phyloP scores from a whole-genome alignment of 2,113 vertebrate species.

The Lepus europaeus region DNA sequence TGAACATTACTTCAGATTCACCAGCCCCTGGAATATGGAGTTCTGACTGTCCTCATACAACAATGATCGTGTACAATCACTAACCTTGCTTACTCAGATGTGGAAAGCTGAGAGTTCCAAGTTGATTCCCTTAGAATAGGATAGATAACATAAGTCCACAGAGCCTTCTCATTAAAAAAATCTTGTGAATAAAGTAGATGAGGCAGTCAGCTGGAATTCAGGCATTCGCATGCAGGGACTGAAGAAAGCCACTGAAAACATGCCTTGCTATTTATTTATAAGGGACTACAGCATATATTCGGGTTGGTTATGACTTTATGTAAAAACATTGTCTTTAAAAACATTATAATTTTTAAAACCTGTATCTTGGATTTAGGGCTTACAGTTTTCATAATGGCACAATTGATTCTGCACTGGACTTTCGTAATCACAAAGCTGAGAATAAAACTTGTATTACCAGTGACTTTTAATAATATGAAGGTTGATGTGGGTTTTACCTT shows the following conservation, averaged over 20 bases:
- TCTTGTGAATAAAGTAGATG: neutral
- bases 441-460: neutral
- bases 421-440: neutral
- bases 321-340: neutral
- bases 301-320: neutral
- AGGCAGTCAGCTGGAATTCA: neutral
- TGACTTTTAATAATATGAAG: slow-evolving; percentile 63
- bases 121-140: neutral
- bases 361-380: neutral
- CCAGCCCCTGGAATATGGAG: neutral
- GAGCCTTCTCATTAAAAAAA: slow-evolving; percentile 37
- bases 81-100: neutral
- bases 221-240: neutral
- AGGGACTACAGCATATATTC: neutral
- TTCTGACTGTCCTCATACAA: neutral
- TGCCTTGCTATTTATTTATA: neutral
- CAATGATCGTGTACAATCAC: neutral
- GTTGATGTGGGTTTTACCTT: slow-evolving; percentile 14
- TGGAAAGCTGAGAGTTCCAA: neutral
- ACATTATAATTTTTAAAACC: neutral
- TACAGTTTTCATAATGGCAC: neutral
- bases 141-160: neutral
- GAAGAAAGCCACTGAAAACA: neutral
- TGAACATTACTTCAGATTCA: neutral
- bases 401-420: neutral